Conservation (phyloP, 2,113 vertebrate species). For the Epinephelus lanceolatus region DNA sequence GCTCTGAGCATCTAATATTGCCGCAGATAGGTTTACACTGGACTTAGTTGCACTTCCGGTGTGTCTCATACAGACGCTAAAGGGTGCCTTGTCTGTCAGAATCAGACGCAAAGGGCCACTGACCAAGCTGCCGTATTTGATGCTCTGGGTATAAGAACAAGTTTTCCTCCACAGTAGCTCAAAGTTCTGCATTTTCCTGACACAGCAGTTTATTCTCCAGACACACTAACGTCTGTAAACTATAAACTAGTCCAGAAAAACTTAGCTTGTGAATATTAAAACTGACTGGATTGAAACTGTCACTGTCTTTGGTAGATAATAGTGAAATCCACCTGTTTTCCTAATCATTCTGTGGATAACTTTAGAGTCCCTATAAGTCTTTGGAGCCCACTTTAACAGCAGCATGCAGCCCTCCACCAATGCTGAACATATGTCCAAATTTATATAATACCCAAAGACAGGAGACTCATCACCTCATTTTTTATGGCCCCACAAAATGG, state of each 20-base stretch:
- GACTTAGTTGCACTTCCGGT: too few relatives aligned
- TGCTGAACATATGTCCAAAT: background rate
- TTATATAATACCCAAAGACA: background rate
- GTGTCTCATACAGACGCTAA: too few relatives aligned
- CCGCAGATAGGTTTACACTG: too few relatives aligned
- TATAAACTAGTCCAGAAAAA: background rate
- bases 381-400: background rate
- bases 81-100: too few relatives aligned
- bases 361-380: background rate
- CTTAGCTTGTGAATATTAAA: background rate
- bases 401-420: background rate
- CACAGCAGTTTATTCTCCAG: background rate
- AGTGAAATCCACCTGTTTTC: background rate
- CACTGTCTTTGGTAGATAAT: too few relatives aligned
- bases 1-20: too few relatives aligned
- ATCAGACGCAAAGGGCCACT: too few relatives aligned
- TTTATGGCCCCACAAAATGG: background rate
- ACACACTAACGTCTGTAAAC: background rate
- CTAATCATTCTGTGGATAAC: background rate
- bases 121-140: too few relatives aligned
- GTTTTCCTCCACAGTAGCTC: background rate
- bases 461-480: background rate
- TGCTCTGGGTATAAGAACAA: too few relatives aligned
- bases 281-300: too few relatives aligned
- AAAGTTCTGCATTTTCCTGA: background rate